Base-by-base conservation (phyloP, 30 jellyfish, hydroid and myxozoan genomes). In the Pseudorhiza aurosa region DNA sequence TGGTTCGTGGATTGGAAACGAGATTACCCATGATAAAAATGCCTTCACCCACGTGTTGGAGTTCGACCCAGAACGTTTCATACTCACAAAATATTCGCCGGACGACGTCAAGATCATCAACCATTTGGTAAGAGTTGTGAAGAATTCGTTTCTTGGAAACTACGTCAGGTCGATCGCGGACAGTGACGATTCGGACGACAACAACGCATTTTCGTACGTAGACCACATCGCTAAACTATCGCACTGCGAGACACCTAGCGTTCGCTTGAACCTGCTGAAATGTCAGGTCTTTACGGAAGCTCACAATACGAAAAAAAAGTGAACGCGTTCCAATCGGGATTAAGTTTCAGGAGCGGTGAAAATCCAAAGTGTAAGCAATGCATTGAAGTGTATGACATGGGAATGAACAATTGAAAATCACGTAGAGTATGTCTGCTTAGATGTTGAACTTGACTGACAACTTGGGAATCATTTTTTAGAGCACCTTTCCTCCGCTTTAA, bases 211-310 rank as follows among this genome's bases (percentile, higher is more conserved):
- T 62, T 35, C 84, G 12, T 68, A 88, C 31, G 68, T 68, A 24
- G 77, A 59, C 35, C 88, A 73, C 4, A 8, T 69, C 6, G 72
- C 82, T 3, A 49, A 65, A 27, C 77, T 53, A 21, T 75, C 39
- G 21, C 72, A 65, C n/a, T 21, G 81, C 26, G 95, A 84, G 36
- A 36, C 88, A 42, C 83, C 86, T 10, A 60, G 86, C 32, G 86
- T 84, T 44, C 60, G 60, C 37, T 37, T 84, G 65, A 71, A 84
- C 18, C 10, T 62, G 3, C 43, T 70, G 67, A 84, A 72, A 84
- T 71, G 84, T 44, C 70, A 60, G 25, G 55, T 59, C 2, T 84
- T 84, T 84, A 55, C 64, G 22, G 68, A 58, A 27, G 50, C 37
- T 14, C 25, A 49, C 2, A 50, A 24, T 5, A 40, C 72, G 21